Percentiles rank a stretch among this genome's conserved stretches.
Evolutionary conservation across 1,140 invertebrate species (phyloP).

Genomic region (Zaprionus lachaisei): DNA sequence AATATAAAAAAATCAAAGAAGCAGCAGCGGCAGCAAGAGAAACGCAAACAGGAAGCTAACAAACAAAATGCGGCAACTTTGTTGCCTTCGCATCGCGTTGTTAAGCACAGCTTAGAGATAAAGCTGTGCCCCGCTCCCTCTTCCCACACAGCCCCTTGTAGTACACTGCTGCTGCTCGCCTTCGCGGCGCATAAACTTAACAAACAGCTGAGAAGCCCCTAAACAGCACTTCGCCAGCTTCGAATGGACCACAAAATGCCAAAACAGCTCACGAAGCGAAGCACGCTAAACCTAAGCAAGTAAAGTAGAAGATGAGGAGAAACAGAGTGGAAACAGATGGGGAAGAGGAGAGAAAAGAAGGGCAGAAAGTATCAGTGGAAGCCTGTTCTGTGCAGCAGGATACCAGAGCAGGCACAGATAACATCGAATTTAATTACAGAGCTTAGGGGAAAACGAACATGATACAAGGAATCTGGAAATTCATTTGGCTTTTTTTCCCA

Average conservation of each 20-base stretch:
- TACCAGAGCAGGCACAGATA: neutral
- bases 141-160: neutral
- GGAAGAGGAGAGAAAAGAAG: neutral
- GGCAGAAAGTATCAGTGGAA: neutral
- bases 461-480: conserved; percentile 14
- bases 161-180: too few relatives aligned
- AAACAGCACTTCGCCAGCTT: conserved; percentile 19
- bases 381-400: neutral
- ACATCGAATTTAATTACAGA: conserved; percentile 27
- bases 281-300: conserved; percentile 9
- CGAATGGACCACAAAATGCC: conserved; percentile 35
- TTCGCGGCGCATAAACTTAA: conserved; percentile 25
- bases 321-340: neutral
- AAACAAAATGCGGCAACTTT: conserved; percentile 33
- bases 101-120: conserved; percentile 43
- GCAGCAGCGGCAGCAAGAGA: neutral
- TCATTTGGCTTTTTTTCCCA: conserved; percentile 6
- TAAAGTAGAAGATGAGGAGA: conserved; percentile 1
- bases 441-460: conserved; percentile 10
- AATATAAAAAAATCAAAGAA: conserved; percentile 22
- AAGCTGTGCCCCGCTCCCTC: neutral
- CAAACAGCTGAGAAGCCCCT: conserved; percentile 40
- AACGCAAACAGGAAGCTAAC: conserved; percentile 21
- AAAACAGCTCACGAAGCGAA: neutral
- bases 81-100: conserved; percentile 35